phyloP scores from a whole-genome alignment of 2,888 invertebrate genomes.

The Chymomyza caudatula region DNA sequence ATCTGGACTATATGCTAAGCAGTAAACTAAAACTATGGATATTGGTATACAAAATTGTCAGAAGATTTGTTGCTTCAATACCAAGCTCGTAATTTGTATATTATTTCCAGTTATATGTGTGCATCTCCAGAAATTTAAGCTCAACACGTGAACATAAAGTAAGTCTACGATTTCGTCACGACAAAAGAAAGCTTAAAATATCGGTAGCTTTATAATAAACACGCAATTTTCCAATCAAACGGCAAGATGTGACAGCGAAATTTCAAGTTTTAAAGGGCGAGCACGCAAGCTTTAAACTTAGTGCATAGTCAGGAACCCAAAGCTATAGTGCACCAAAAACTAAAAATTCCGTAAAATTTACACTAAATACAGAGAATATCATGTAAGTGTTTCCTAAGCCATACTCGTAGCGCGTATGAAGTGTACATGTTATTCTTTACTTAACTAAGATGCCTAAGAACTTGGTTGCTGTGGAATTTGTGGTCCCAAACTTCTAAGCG shows the following conservation, averaged over 20 bases:
- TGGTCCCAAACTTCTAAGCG: too few species aligned
- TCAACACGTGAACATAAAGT: not conserved
- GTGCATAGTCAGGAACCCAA: constrained; percentile 39
- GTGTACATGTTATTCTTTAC: not conserved
- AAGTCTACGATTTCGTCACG: not conserved
- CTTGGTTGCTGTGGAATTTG: too few species aligned
- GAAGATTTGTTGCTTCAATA: too few species aligned
- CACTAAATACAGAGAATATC: too few species aligned
- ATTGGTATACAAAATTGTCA: too few species aligned
- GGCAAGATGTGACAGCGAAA: constrained; percentile 26
- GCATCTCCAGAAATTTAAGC: not conserved
- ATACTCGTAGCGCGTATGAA: not conserved
- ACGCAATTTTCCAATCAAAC: constrained; percentile 56
- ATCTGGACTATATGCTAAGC: too few species aligned
- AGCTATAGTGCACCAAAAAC: constrained; percentile 18
- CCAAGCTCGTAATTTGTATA: not conserved
- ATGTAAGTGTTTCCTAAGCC: constrained; percentile 17
- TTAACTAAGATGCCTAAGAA: too few species aligned
- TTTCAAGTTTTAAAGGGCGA: constrained; percentile 41
- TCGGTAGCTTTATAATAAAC: constrained; percentile 9
- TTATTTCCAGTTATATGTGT: not conserved
- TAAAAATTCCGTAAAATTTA: not conserved
- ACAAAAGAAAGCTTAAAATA: not conserved
- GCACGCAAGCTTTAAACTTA: constrained; percentile 50
- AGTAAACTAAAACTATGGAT: too few species aligned